phyloP scores from a whole-genome alignment of 2,113 vertebrate genomes.

The Pavo muticus region DNA sequence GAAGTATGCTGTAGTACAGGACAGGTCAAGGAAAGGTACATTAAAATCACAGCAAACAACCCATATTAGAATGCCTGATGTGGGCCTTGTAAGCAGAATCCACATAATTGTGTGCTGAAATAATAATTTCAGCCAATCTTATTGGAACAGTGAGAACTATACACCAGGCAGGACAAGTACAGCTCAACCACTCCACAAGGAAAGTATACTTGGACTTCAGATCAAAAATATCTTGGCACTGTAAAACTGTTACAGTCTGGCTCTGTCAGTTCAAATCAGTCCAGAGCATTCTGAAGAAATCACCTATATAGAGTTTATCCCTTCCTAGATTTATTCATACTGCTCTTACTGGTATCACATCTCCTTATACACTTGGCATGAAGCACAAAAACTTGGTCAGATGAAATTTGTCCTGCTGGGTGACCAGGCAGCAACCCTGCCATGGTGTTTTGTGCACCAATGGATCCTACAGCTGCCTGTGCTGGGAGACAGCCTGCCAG shows the following conservation, averaged over 20 bases:
- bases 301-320: not conserved
- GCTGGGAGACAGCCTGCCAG: not conserved
- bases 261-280: not conserved
- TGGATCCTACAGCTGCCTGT: not conserved
- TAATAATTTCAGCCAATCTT: not conserved
- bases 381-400: not conserved
- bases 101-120: not conserved
- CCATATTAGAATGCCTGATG: rapidly evolving
- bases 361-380: not conserved
- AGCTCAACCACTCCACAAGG: not conserved
- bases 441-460: not conserved
- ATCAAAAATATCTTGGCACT: not conserved
- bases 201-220: not conserved
- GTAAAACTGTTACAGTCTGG: not conserved
- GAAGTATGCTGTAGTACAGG: not conserved
- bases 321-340: not conserved
- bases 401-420: not conserved
- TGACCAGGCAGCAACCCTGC: not conserved
- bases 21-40: not conserved
- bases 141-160: not conserved
- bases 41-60: not conserved
- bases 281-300: not conserved
- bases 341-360: not conserved
- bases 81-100: not conserved
- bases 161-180: not conserved